Evolutionary conservation across 2,797 vertebrate species (phyloP).

Genomic region (Lates japonicus): DNA sequence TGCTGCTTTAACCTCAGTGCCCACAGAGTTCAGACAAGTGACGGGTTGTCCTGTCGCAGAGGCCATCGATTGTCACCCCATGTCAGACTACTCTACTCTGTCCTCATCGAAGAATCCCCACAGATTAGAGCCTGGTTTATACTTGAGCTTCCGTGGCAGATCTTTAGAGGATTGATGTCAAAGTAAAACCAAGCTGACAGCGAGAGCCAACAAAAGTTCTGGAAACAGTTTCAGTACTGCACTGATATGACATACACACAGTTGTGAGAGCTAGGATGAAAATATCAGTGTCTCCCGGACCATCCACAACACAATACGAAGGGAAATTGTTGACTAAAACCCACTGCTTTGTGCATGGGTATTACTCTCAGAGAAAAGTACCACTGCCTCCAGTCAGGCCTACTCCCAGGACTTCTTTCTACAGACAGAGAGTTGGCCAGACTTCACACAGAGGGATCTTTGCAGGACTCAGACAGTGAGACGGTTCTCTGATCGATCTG

Average conservation of each 20-base stretch:
- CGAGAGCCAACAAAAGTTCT: constrained; percentile 41
- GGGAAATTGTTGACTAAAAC: constrained; percentile 1
- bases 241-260: neutral
- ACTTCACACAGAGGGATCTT: constrained; percentile 76
- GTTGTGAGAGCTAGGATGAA: neutral
- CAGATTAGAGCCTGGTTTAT: constrained; percentile 54
- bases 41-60: constrained; percentile 68
- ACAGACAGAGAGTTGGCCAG: constrained; percentile 61
- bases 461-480: constrained; percentile 76
- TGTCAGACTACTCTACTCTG: constrained; percentile 62
- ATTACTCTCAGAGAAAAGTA: constrained; percentile 40
- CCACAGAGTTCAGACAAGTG: constrained; percentile 78
- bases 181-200: constrained; percentile 46
- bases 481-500: constrained; percentile 79
- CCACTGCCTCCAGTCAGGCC: constrained; percentile 44
- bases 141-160: constrained; percentile 45
- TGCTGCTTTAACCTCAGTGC: constrained; percentile 64
- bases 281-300: constrained; percentile 8
- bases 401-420: constrained; percentile 59
- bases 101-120: constrained; percentile 59
- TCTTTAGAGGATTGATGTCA: constrained; percentile 60
- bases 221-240: neutral
- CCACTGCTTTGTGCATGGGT: constrained; percentile 13
- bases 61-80: constrained; percentile 70
- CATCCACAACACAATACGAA: constrained; percentile 23